Conservation (phyloP, 2,797 vertebrate genomes). For the Sebastes matsubarae region DNA sequence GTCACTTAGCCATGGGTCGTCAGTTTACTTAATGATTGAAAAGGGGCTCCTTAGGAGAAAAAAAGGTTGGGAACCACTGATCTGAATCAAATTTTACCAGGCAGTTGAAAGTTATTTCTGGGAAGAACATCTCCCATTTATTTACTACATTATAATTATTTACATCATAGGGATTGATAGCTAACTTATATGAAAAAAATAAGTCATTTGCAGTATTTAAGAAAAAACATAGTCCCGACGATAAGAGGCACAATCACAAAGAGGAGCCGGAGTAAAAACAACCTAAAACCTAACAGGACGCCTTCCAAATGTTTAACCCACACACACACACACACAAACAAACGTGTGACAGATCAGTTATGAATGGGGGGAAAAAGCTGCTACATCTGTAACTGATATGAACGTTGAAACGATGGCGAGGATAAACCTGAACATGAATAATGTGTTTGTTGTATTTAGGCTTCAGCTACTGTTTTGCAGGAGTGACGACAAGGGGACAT, state of each 20-base stretch:
- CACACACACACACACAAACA: neutral
- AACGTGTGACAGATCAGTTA: neutral
- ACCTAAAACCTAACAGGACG: constrained; percentile 28
- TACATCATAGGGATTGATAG: constrained; percentile 45
- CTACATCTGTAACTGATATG: constrained; percentile 23
- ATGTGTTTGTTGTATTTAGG: neutral
- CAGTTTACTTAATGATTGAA: no score
- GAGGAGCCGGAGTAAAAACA: constrained; percentile 16
- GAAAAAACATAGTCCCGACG: constrained; percentile 37
- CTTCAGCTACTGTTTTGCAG: constrained; percentile 1
- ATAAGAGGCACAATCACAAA: constrained; percentile 48
- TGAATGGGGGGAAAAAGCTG: neutral
- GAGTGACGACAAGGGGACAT: neutral
- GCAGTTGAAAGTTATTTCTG: constrained; percentile 16
- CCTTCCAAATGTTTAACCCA: constrained; percentile 1
- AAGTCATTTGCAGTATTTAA: constrained; percentile 43
- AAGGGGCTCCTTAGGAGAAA: no score
- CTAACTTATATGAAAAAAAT: constrained; percentile 45
- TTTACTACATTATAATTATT: constrained; percentile 58
- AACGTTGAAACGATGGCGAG: neutral
- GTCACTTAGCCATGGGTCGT: no score
- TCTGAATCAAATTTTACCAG: neutral
- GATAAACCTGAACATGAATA: neutral
- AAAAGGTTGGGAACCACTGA: neutral
- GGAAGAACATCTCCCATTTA: constrained; percentile 53